Conservation (phyloP, 2,888 invertebrate species). For the Caenorhabditis becei region DNA sequence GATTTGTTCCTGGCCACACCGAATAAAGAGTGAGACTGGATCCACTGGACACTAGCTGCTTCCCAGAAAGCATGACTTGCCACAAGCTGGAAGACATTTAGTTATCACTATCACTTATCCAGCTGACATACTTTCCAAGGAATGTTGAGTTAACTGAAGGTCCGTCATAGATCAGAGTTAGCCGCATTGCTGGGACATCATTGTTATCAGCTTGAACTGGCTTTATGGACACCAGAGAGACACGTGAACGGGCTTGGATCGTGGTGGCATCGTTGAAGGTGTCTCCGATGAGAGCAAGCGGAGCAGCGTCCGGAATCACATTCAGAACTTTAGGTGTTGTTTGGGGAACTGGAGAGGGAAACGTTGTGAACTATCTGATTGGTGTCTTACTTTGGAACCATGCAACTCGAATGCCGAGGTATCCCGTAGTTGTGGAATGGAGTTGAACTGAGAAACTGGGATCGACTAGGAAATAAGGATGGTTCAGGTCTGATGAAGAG, state of each 20-base stretch:
- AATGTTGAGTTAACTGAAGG: not conserved
- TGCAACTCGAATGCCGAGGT: conserved; percentile 5
- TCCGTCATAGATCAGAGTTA: conserved; percentile 12
- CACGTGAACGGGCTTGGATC: not conserved
- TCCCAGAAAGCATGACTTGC: not conserved
- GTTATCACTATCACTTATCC: not conserved
- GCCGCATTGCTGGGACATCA: conserved; percentile 1
- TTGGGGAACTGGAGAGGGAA: not conserved
- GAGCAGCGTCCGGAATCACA: not conserved
- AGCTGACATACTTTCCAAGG: not conserved
- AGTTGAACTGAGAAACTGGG: conserved; percentile 5
- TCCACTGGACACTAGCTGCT: conserved; percentile 11
- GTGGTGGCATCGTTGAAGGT: conserved; percentile 8
- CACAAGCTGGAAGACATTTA: conserved; percentile 4
- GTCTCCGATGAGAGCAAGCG: conserved; percentile 4
- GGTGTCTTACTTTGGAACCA: not conserved
- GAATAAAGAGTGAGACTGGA: not conserved
- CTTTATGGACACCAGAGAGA: not conserved
- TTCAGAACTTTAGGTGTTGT: not conserved
- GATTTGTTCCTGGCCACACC: not conserved
- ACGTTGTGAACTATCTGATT: not conserved
- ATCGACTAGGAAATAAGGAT: conserved; percentile 7
- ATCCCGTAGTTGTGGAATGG: not conserved
- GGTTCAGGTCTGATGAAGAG: not conserved
- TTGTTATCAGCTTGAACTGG: not conserved